Base-by-base conservation (phyloP, 2,797 vertebrate species). In the Eidolon dupreanum region DNA sequence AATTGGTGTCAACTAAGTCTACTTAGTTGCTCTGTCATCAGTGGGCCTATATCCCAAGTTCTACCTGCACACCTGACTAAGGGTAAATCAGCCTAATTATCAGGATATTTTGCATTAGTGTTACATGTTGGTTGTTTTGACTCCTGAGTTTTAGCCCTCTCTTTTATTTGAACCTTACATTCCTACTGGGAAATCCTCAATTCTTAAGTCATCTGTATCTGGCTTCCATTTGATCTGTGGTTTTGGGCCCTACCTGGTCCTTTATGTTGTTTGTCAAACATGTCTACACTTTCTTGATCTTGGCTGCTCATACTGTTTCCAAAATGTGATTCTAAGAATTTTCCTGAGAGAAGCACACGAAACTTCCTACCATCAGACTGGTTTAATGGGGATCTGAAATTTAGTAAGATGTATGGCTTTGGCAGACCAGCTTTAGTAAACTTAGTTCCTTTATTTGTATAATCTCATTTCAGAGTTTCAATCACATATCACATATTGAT, bases 191-290 rank as follows among this genome's bases (percentile, higher is more conserved):
- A 90, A 85, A 71, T 84, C 75, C 55, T 93, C 70, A n/a, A 46
- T 66, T 93, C 70, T 61, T 26, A 49, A 81, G 91, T 93, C 74
- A 73, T 81, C 36, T 89, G 43, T 93, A 91, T 96, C 85, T 94
- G 94, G 88, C 78, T 96, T 97, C 77, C 68, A 95, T 96, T 96
- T 93, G 43, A 61, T 70, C 17, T 91, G 41, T 90, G 83, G 88
- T 97, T 97, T 97, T 95, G 79, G 91, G 55, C 51, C 83, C 77
- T 94, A 46, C 43, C 55, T 84, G 73, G 1, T 28, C 61, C 88
- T 93, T 92, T 75, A 82, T 77, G 36, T 70, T 92, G 55, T 95
- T 93, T 92, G 70, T 90, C 95, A 95, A 94, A 63, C 73, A 85
- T 55, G 71, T 96, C 96, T 79, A n/a, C 36, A 89, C 88, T n/a